Base-by-base conservation (phyloP, 2,888 invertebrate genomes). In the Macrophya alboannulata region DNA sequence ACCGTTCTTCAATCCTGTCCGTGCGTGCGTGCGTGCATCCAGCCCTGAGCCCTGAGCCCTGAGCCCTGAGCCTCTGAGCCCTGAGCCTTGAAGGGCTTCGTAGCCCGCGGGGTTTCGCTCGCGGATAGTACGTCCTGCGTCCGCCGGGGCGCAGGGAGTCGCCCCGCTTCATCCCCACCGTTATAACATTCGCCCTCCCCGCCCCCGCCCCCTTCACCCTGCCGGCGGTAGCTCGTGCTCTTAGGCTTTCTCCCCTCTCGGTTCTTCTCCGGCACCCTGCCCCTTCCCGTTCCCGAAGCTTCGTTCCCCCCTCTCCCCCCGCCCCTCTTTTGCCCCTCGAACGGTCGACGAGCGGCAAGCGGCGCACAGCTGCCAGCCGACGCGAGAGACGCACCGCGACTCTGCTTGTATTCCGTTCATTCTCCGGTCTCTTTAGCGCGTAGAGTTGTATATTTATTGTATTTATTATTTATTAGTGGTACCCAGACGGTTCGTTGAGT, bases 311-410 rank as follows among this genome's bases (percentile, higher is more conserved):
- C 71, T 74, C 17, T 12, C 71, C 40, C 40, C 37, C 71, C 0
- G 9, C 17, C 71, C 21, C 3, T 6, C 79, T 55, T 40, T 59
- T 40, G 59, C 84, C 82, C 82, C 51, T 21, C 84, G 68, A 74
- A 48, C 77, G 85, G 55, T 59, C 85, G 84, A 85, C 79, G 86
- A 85, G 85, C 84, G 87, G 85, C 82, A 86, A 84, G 81, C 51
- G 77, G 81, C 85, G 85, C 85, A 85, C 85, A 85, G 85, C 85
- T 85, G 85, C 85, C 85, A 85, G 85, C 85, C 85, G 79, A 85
- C 81, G 85, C 85, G 85, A 85, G 85, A 85, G 85, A 85, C 85
- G 85, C 85, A 79, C 72, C 77, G 85, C 85, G 85, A 85, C 85
- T 77, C 85, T 79, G 85, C 79, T 79, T 85, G 85, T 81, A 85